Evolutionary conservation across 2,113 vertebrate species (phyloP).

Genomic region (Isurus oxyrinchus): DNA sequence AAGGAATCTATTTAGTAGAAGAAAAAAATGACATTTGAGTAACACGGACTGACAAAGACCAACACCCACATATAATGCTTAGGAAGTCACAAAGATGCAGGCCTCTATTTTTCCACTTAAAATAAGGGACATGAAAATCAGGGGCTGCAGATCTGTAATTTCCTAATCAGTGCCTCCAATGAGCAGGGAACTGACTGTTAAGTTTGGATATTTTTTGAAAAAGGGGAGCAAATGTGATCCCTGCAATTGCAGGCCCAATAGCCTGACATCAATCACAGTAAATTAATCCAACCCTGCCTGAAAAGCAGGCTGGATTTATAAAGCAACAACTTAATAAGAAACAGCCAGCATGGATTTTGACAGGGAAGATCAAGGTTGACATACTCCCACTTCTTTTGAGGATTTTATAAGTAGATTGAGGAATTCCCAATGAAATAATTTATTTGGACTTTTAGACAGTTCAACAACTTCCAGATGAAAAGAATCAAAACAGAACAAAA

Average conservation of each 20-base stretch:
- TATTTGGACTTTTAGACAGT: background rate
- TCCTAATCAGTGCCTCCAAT: background rate
- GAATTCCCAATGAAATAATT: background rate
- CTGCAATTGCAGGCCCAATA: background rate
- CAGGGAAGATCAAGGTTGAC: background rate
- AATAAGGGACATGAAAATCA: background rate
- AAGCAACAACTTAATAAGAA: background rate
- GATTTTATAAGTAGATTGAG: background rate
- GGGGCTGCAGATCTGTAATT: background rate
- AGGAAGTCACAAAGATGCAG: background rate
- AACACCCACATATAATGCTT: background rate
- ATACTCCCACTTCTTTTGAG: background rate
- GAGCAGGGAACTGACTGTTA: background rate
- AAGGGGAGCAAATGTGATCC: background rate
- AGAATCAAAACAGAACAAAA: background rate
- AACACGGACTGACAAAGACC: background rate
- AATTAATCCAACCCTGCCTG: background rate
- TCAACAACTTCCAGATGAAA: background rate
- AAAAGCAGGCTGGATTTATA: background rate
- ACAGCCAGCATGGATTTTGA: background rate
- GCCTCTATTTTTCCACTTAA: background rate
- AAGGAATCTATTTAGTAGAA: background rate
- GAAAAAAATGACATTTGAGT: background rate
- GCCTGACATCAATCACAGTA: background rate
- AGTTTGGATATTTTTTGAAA: background rate